Percentiles rank a stretch among this genome's conserved stretches.
Evolutionary conservation across 2,113 vertebrate genomes (phyloP).

Genomic region (Grallaria varia): DNA sequence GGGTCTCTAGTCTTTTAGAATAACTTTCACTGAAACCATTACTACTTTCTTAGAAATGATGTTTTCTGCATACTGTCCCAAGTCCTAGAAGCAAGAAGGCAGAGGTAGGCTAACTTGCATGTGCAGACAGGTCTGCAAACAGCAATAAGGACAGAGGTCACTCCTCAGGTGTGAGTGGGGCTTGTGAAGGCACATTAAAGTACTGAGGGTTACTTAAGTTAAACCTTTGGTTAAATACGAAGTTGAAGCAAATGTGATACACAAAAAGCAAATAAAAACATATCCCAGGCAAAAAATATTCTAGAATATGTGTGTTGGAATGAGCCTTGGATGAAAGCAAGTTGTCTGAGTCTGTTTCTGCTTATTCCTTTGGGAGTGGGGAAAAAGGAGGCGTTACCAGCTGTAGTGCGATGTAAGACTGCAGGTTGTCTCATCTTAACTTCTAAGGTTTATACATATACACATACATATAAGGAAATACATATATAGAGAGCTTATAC

Average conservation of each 20-base stretch:
- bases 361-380: not conserved
- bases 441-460: not conserved
- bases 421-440: not conserved
- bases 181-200: slow-evolving; percentile 1
- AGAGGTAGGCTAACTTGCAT: not conserved
- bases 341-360: not conserved
- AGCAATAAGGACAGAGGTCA: slow-evolving; percentile 12
- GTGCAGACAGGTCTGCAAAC: slow-evolving; percentile 7
- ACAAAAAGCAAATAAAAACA: slow-evolving; percentile 19
- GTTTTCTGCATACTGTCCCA: not conserved
- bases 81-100: not conserved
- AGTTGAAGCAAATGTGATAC: not conserved
- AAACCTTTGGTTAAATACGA: slow-evolving; percentile 5
- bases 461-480: not conserved
- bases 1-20: not conserved
- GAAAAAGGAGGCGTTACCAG: not conserved
- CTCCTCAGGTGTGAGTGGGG: not conserved
- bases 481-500: not conserved
- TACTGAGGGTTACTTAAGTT: slow-evolving; percentile 27
- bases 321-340: not conserved
- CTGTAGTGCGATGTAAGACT: not conserved
- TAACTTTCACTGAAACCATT: not conserved
- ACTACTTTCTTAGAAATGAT: not conserved
- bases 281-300: not conserved
- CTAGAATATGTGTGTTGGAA: not conserved